Evolutionary conservation across 2,113 vertebrate species (phyloP).

Genomic region (Alethe castanea): DNA sequence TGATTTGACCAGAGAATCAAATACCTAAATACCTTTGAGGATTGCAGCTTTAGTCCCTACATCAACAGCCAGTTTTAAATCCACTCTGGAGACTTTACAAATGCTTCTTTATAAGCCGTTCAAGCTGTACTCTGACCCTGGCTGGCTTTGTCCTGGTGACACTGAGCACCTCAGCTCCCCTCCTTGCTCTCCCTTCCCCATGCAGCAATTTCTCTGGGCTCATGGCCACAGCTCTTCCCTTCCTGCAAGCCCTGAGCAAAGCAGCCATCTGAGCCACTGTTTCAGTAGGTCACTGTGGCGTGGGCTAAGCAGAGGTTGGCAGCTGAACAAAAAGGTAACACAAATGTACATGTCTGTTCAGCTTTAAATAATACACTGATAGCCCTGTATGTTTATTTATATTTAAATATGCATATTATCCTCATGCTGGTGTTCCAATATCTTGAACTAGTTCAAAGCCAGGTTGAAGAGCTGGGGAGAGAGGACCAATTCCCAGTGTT

Average conservation of each 20-base stretch:
- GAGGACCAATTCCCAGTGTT: not conserved
- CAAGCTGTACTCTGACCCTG: not conserved
- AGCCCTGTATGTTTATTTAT: not conserved
- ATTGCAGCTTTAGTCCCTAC: not conserved
- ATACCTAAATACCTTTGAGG: slow-evolving; percentile 10
- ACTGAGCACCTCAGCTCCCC: not conserved
- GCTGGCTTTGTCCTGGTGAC: not conserved
- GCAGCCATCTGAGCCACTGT: not conserved
- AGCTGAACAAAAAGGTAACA: not conserved
- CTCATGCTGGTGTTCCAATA: not conserved
- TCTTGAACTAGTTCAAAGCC: not conserved
- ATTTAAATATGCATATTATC: not conserved
- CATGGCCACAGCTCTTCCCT: not conserved
- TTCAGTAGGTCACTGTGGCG: not conserved
- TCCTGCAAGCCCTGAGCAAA: not conserved
- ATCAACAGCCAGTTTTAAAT: not conserved
- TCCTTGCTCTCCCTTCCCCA: not conserved
- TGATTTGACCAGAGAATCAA: slow-evolving; percentile 14
- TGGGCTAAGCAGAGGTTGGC: not conserved
- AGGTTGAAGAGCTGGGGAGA: not conserved
- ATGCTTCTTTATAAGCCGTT: slow-evolving; percentile 14
- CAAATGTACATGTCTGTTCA: not conserved
- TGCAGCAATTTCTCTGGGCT: not conserved
- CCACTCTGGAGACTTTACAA: not conserved
- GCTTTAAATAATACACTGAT: not conserved